Evolutionary conservation across 2,888 invertebrate species (phyloP).

Genomic region (Therioaphis trifolii): DNA sequence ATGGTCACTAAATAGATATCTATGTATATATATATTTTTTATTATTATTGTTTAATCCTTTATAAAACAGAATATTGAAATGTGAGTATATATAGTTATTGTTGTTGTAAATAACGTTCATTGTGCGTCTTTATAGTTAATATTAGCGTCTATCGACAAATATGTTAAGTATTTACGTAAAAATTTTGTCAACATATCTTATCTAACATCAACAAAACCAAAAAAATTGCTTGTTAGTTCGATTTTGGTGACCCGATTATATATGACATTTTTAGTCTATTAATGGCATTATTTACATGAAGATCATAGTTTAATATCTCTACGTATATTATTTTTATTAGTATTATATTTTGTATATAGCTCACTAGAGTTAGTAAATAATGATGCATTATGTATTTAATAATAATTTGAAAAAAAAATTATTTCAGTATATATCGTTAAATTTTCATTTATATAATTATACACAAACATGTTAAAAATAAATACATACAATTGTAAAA

Average conservation of each 20-base stretch:
- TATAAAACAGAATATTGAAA: background rate
- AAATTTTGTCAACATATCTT: background rate
- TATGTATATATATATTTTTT: background rate
- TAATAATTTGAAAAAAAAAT: too few relatives aligned
- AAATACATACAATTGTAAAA: too few relatives aligned
- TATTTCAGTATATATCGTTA: too few relatives aligned
- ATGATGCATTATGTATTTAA: too few relatives aligned
- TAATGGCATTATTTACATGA: background rate
- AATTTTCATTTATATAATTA: too few relatives aligned
- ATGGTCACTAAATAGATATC: too few relatives aligned
- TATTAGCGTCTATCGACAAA: background rate
- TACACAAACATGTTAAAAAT: too few relatives aligned
- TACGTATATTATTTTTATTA: too few relatives aligned
- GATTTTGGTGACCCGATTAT: conserved; percentile 1
- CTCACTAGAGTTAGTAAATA: too few relatives aligned
- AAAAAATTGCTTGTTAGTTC: background rate
- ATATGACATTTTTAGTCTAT: background rate
- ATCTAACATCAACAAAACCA: conserved; percentile 16
- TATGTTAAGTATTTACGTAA: conserved; percentile 3
- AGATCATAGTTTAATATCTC: too few relatives aligned
- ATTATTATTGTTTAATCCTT: background rate
- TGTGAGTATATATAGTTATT: conserved; percentile 2
- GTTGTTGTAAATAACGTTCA: conserved; percentile 3
- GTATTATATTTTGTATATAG: too few relatives aligned
- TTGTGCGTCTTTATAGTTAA: conserved; percentile 4